Base-by-base conservation (phyloP, 1,140 invertebrate species). In the Sarcophaga bullata region DNA sequence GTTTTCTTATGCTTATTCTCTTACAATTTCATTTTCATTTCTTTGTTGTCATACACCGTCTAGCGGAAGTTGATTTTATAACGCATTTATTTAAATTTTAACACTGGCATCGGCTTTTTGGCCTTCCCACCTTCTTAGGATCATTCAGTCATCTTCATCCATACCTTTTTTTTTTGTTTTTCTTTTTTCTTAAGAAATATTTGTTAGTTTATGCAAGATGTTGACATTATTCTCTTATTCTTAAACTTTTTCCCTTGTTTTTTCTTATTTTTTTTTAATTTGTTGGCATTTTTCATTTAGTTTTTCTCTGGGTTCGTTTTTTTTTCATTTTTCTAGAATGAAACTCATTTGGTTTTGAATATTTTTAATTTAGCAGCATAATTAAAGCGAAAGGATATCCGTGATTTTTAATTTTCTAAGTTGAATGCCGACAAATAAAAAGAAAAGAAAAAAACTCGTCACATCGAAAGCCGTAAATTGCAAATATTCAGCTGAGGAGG, bases 331-430 rank as follows among this genome's bases (percentile, higher is more conserved):
- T 68, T 68, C 62, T 25, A 68, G 62, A 19, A 19, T 68, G 75
- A 78, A 78, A 78, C 75, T 78, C 75, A 78, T 37, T 37, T 37
- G 25, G 25, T 37, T 37, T 37, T 78, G 75, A 78, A 78, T 78
- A 78, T 78, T 78, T 52, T 78, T 78, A 78, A 78, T 78, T 78
- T 78, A 17, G 75, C 48, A 78, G 48, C 17, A 78, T 78, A 78
- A 78, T 78, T 78, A 78, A 78, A 78, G 75, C 25, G 52, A 78
- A 50, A 78, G 75, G 75, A 78, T 78, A 78, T 78, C 75, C 75
- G 75, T 17, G 75, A 78, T 78, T 78, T 78, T 78, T 78, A 48
- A 78, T 78, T 78, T 78, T 78, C 75, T 50, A 19, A 68, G n/a
- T 52, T 10, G 13, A 25, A 72, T n/a, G 15, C 9, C 52, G 19